These are phyloP conservation scores for Platalea minor DNA, from an alignment of 2,797 vertebrate genomes.

Conservation along the genomic window DNA sequence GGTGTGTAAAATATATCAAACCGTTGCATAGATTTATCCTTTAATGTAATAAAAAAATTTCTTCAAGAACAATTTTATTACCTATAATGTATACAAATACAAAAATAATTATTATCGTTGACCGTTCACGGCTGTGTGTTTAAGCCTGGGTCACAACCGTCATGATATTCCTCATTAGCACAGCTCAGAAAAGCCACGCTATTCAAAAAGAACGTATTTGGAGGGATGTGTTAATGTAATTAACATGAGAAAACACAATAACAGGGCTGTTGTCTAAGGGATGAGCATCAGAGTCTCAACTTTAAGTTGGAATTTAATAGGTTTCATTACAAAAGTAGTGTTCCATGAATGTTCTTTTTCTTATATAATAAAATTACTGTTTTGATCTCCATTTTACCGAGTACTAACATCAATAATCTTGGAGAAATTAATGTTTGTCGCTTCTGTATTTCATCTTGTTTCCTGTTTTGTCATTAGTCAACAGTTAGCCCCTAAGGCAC, in stretches of 20 bases:
- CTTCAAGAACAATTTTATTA: not conserved
- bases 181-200: not conserved
- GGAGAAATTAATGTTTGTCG: not conserved
- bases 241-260: not conserved
- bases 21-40: not conserved
- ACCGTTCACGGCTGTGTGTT: not conserved
- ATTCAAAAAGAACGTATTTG: not conserved
- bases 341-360: not conserved
- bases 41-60: not conserved
- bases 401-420: not conserved
- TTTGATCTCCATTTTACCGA: conserved; percentile 5
- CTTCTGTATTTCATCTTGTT: not conserved
- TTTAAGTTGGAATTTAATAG: not conserved
- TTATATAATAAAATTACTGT: not conserved
- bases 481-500: not conserved
- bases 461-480: conserved; percentile 11
- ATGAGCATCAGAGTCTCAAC: not conserved
- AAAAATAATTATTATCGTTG: not conserved
- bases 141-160: not conserved
- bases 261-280: not conserved
- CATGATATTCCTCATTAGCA: not conserved
- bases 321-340: not conserved
- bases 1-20: not conserved
- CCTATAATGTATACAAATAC: not conserved
- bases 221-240: not conserved